phyloP scores from a whole-genome alignment of 2,888 invertebrate species.

The Eupithecia pulchellata region DNA sequence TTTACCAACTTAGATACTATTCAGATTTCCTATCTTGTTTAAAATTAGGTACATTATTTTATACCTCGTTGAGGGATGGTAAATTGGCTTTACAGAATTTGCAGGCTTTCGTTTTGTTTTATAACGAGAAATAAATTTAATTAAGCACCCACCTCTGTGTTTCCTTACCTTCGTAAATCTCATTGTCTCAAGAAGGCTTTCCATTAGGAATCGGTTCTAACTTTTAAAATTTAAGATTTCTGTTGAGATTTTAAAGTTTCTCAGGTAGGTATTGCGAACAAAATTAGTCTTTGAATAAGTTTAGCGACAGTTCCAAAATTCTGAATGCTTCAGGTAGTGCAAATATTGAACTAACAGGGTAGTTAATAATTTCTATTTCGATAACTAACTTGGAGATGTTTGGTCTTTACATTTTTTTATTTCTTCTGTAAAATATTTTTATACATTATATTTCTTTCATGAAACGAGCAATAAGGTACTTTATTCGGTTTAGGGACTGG shows the following conservation, averaged over 20 bases:
- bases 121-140: conserved; percentile 46
- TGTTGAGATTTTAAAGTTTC: conserved; percentile 16
- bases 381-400: conserved; percentile 1
- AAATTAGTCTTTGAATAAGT: conserved; percentile 13
- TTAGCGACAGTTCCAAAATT: conserved; percentile 1
- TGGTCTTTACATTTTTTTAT: no score
- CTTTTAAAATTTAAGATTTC: conserved; percentile 23
- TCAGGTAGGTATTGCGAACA: conserved; percentile 17
- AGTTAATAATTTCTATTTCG: neutral
- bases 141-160: conserved; percentile 39
- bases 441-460: neutral
- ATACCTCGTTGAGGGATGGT: conserved; percentile 25
- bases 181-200: conserved; percentile 35
- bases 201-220: conserved; percentile 30
- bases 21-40: neutral
- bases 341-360: conserved; percentile 5
- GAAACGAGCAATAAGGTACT: neutral
- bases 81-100: conserved; percentile 35
- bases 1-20: neutral
- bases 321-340: neutral
- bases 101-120: conserved; percentile 38
- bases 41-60: conserved; percentile 6
- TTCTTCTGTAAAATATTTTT: neutral
- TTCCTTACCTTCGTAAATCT: conserved; percentile 38
- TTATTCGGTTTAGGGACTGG: no score